Evolutionary conservation across 1,140 invertebrate species (phyloP), one percentile per base, ranked within the genome.

Genomic region (Drosophila orena): DNA sequence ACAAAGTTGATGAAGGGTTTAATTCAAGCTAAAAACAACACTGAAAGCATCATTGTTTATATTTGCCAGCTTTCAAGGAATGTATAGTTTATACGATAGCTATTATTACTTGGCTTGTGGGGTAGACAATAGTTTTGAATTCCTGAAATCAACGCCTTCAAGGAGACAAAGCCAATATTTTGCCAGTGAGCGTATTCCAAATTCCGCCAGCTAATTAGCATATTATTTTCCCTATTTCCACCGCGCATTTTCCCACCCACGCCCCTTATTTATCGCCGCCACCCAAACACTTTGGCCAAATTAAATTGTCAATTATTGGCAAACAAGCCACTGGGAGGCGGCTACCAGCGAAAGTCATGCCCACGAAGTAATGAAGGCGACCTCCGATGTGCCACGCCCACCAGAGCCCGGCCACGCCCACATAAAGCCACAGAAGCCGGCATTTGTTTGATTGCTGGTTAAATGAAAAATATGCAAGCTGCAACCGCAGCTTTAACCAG

Each of bases 271-370:
- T 47, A 53, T 46, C 20, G 43, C 47, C 24, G 15, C 40, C 71
- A 40, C 50, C 54, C 73, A 56, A 52, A 44, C 71, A 84, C 81
- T 79, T 79, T 79, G 72, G 50, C 64, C 76, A 89, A 88, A 89
- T 88, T 89, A 89, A 88, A 88, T 89, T 89, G 79, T 89, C 83
- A 88, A 89, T 88, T 79, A 88, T 88, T 77, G 79, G 62, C 66
- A 81, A 83, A 81, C 66, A 68, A 81, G 75, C 58, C 64, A 71
- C 68, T 78, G 46, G 69, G 66, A 60, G 66, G 64, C 27, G 74
- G 60, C 60, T 68, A 44, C 72, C 57, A 77, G 60, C 77, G 68
- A 80, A 85, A 85, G 81, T 85, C 77, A 77, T 68, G 46, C 15
- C 44, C 64, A 12, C 57, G 40, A 81, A 77, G 66, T 84, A 68